Conservation (phyloP, 2,888 invertebrate species). For the Meganola albula region DNA sequence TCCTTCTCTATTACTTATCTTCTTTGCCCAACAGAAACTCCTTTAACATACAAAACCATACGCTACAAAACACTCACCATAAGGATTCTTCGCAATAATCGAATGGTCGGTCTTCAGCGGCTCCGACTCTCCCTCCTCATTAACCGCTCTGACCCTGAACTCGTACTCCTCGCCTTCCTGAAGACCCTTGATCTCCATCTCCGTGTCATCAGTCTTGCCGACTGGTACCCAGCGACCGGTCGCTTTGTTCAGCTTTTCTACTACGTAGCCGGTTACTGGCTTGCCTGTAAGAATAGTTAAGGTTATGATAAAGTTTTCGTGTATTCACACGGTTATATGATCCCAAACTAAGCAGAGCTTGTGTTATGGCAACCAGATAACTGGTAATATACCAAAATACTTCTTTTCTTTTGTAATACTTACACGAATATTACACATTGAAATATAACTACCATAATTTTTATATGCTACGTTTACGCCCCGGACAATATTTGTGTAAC, state of each 20-base stretch:
- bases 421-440: no score
- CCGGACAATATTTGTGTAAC: no score
- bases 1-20: no score
- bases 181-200: slow-evolving; percentile 88
- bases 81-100: slow-evolving; percentile 97
- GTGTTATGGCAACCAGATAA: no score
- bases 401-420: no score
- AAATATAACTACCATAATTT: no score
- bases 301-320: neutral
- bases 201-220: slow-evolving; percentile 90
- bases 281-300: slow-evolving; percentile 66
- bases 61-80: slow-evolving; percentile 74
- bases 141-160: slow-evolving; percentile 94
- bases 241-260: slow-evolving; percentile 94
- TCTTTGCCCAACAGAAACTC: no score
- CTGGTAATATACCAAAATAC: no score
- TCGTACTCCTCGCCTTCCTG: slow-evolving; percentile 94
- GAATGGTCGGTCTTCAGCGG: slow-evolving; percentile 94
- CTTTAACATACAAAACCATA: no score
- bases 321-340: no score
- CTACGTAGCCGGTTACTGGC: slow-evolving; percentile 93
- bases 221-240: slow-evolving; percentile 97
- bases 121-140: slow-evolving; percentile 96
- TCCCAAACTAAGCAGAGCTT: no score
- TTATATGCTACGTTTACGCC: no score